Evolutionary conservation across 2,113 vertebrate genomes (phyloP).

Genomic region (Corythaeola cristata): DNA sequence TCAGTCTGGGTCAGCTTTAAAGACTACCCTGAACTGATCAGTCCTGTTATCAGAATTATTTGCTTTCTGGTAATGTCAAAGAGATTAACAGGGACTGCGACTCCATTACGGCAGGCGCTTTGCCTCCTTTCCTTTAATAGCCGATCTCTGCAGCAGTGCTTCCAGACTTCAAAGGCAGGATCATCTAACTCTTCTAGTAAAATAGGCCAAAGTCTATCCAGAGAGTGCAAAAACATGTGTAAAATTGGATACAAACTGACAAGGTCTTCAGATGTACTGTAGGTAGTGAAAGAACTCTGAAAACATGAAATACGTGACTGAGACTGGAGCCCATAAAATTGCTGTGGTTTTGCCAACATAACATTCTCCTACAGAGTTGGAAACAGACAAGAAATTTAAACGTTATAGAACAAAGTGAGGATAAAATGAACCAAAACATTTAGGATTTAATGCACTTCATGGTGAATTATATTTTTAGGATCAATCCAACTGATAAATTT

Average conservation of each 20-base stretch:
- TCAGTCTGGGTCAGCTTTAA: background rate
- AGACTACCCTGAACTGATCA: background rate
- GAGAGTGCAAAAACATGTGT: constrained; percentile 36
- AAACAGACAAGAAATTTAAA: constrained; percentile 7
- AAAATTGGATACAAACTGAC: constrained; percentile 56
- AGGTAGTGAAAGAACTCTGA: constrained; percentile 37
- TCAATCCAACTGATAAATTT: background rate
- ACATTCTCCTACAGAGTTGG: background rate
- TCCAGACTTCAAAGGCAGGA: constrained; percentile 35
- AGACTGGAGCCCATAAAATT: background rate
- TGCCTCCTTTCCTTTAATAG: background rate
- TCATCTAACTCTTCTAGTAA: constrained; percentile 20
- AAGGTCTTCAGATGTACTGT: constrained; percentile 25
- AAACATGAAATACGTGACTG: constrained; percentile 35
- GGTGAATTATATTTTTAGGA: background rate
- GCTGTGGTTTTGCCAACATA: background rate
- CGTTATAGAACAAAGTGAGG: background rate
- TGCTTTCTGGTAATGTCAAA: background rate
- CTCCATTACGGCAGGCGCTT: background rate
- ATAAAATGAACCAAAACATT: background rate
- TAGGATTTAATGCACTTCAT: background rate
- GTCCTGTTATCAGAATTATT: background rate
- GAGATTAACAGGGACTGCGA: background rate
- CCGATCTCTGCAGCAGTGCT: background rate
- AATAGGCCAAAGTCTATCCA: constrained; percentile 40